A percentile compares a stretch with the other conserved stretches of the same genome.
phyloP scores from a whole-genome alignment of 2,113 vertebrate species.

The Corapipo altera region DNA sequence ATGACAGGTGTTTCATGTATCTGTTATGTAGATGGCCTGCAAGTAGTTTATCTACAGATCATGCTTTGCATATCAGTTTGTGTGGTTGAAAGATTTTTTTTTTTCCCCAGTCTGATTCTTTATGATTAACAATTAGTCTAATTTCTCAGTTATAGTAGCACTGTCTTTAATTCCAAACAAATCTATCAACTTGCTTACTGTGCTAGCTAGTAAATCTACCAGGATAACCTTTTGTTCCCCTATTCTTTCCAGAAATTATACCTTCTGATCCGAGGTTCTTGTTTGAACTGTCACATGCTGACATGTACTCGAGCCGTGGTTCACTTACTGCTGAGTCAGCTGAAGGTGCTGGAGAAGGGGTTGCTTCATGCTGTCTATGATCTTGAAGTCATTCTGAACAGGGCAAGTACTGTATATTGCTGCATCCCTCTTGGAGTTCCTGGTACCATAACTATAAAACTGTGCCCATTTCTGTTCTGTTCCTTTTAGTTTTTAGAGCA shows the following conservation, averaged over 20 bases:
- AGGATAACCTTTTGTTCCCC: not conserved
- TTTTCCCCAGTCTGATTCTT: not conserved
- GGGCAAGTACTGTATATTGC: constrained; percentile 70
- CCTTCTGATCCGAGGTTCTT: constrained; percentile 88
- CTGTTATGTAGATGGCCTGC: not conserved
- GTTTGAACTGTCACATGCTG: constrained; percentile 86
- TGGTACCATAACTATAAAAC: not conserved
- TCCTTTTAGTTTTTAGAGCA: constrained; percentile 81
- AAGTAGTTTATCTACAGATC: not conserved
- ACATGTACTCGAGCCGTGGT: constrained; percentile 83
- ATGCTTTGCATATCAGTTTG: not conserved
- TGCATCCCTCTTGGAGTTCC: not conserved
- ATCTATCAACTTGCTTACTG: not conserved
- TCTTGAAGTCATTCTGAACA: constrained; percentile 78
- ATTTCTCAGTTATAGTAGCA: not conserved
- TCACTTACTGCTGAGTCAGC: constrained; percentile 86
- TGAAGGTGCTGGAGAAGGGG: constrained; percentile 85
- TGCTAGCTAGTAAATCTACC: not conserved
- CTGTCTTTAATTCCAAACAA: not conserved
- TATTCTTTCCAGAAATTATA: constrained; percentile 78
- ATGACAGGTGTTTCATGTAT: not conserved
- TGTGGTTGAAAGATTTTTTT: not conserved
- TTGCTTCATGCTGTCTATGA: constrained; percentile 84
- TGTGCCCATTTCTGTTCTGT: not conserved
- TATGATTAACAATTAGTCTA: not conserved